Conservation (phyloP, 2,797 vertebrate species). For the Oryzias dopingdopingensis region DNA sequence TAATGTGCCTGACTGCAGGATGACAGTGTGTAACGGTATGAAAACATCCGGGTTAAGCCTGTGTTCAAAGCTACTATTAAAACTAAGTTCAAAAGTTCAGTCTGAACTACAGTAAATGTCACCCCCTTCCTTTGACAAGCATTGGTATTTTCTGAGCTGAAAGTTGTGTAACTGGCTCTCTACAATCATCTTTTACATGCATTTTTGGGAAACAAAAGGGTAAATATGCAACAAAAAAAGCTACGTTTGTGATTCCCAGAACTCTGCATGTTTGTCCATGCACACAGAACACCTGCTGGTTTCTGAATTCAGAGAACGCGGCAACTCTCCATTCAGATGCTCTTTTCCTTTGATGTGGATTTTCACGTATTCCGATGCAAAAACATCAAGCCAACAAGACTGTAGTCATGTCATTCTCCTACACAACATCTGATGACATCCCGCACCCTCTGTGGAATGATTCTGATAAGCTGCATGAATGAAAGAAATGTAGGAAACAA, state of each 20-base stretch:
- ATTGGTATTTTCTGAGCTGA: constrained; percentile 7
- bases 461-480: constrained; percentile 59
- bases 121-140: not conserved
- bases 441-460: constrained; percentile 21
- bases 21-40: constrained; percentile 39
- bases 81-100: not conserved
- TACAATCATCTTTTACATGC: constrained; percentile 15
- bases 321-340: constrained; percentile 44
- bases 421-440: constrained; percentile 40
- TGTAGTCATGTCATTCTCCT: constrained; percentile 37
- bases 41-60: constrained; percentile 17
- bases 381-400: constrained; percentile 38
- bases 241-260: too few relatives aligned
- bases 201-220: constrained; percentile 7
- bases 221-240: constrained; percentile 10
- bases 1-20: constrained; percentile 28
- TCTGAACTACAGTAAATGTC: not conserved
- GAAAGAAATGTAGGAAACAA: constrained; percentile 65
- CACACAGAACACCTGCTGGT: too few relatives aligned
- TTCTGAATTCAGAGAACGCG: too few relatives aligned
- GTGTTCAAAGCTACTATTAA: constrained; percentile 13
- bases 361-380: constrained; percentile 13
- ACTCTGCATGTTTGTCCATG: too few relatives aligned
- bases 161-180: constrained; percentile 13
- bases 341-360: constrained; percentile 29